A percentile compares a stretch with the other conserved stretches of the same genome.
These are phyloP conservation scores for Amblyopsis hoosieri DNA, from an alignment of 2,797 vertebrate genomes.

Conservation along the genomic window DNA sequence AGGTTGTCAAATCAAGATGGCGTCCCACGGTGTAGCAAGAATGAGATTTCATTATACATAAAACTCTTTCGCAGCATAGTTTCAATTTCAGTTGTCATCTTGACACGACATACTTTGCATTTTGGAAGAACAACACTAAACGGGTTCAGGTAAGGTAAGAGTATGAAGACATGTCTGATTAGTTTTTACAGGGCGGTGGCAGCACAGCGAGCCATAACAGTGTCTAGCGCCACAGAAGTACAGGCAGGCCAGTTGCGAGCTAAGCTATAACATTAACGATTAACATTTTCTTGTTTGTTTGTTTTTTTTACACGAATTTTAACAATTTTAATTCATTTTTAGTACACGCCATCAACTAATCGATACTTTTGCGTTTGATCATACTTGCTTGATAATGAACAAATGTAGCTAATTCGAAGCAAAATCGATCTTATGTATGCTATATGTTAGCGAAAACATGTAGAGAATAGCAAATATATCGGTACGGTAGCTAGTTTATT, in stretches of 20 bases:
- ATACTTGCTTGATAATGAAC: no score
- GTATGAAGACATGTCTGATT: background rate
- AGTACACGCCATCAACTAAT: no score
- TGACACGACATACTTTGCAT: conserved; percentile 42
- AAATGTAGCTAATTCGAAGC: no score
- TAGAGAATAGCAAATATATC: no score
- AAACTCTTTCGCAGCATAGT: conserved; percentile 50
- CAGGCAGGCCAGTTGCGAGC: conserved; percentile 56
- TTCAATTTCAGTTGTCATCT: conserved; percentile 18
- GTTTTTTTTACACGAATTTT: no score
- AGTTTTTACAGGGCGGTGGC: conserved; percentile 74
- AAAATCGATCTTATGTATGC: no score
- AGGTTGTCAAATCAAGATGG: conserved; percentile 81
- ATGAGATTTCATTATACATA: conserved; percentile 75
- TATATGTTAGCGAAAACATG: no score
- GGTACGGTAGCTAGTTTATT: no score
- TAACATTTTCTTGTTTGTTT: conserved; percentile 4
- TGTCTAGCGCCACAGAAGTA: conserved; percentile 30
- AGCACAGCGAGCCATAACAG: conserved; percentile 40
- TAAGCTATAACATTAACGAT: conserved; percentile 34
- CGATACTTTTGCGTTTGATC: no score
- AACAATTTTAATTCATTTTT: no score
- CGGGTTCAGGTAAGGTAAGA: conserved; percentile 64
- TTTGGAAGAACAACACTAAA: conserved; percentile 58
- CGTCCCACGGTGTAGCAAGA: conserved; percentile 79